A percentile compares a stretch with the other conserved stretches of the same genome.
Conservation (phyloP, 2,113 vertebrate genomes). For the Morone chrysops region DNA sequence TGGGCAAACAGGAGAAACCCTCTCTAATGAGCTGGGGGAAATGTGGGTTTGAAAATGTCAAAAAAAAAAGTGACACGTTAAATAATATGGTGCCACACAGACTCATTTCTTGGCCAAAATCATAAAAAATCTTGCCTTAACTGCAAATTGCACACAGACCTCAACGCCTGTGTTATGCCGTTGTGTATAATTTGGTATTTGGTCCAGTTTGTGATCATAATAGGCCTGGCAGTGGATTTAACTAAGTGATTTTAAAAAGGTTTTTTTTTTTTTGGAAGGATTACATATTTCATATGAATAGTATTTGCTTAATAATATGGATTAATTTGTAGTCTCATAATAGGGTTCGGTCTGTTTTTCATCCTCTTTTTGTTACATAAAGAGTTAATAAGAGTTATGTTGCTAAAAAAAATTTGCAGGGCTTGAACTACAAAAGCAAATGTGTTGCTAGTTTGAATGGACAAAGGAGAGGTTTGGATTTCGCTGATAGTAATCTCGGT, state of each 20-base stretch:
- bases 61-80: constrained; percentile 21
- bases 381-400: constrained; percentile 17
- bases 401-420: constrained; percentile 23
- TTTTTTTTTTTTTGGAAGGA: constrained; percentile 13
- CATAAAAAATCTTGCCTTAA: constrained; percentile 45
- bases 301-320: constrained; percentile 43
- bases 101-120: constrained; percentile 57
- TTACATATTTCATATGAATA: constrained; percentile 37
- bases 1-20: constrained; percentile 54
- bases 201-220: constrained; percentile 52
- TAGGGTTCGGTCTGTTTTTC: constrained; percentile 25
- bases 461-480: constrained; percentile 47
- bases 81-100: constrained; percentile 54
- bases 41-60: constrained; percentile 54
- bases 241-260: constrained; percentile 26
- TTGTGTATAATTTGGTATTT: constrained; percentile 46
- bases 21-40: constrained; percentile 46
- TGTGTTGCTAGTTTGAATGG: constrained; percentile 14
- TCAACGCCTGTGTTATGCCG: constrained; percentile 23
- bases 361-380: constrained; percentile 29
- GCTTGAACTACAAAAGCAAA: constrained; percentile 25
- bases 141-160: constrained; percentile 55
- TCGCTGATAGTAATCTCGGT: constrained; percentile 35
- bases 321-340: constrained; percentile 27
- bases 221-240: constrained; percentile 38